These are phyloP conservation scores for Scyliorhinus canicula DNA, from an alignment of 2,797 vertebrate genomes.

Conservation along the genomic window DNA sequence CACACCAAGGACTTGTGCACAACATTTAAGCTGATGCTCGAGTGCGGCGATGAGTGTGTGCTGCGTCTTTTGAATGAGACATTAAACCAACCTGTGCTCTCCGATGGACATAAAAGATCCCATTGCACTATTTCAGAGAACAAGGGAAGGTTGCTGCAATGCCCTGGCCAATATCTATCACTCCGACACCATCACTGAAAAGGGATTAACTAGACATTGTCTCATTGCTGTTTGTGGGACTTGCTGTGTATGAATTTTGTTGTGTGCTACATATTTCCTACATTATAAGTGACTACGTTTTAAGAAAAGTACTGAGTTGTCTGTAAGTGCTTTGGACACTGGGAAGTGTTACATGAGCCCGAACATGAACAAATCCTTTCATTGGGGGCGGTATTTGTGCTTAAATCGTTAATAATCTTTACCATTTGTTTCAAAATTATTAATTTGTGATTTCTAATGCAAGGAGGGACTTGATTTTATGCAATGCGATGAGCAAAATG, in stretches of 20 bases:
- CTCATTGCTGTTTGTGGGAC: not conserved
- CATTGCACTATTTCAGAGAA: not conserved
- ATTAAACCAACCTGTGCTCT: not conserved
- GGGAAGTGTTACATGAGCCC: too few relatives aligned
- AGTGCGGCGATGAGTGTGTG: not conserved
- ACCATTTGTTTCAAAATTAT: not conserved
- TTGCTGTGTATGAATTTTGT: not conserved
- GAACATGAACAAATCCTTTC: not conserved
- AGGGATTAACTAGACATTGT: not conserved
- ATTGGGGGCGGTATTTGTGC: not conserved
- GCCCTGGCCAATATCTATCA: not conserved
- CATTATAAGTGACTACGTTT: too few relatives aligned
- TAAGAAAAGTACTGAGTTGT: not conserved
- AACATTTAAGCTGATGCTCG: not conserved
- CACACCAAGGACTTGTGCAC: not conserved
- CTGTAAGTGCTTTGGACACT: not conserved
- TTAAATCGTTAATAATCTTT: not conserved
- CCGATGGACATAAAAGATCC: not conserved
- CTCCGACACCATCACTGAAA: not conserved
- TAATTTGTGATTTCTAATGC: not conserved
- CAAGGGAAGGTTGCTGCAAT: not conserved
- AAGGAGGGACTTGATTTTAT: not conserved
- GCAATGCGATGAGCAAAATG: too few relatives aligned
- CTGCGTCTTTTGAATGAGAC: not conserved
- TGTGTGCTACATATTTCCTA: not conserved